Evolutionary conservation across 2,113 vertebrate species (phyloP).

Genomic region (Strigops habroptila): DNA sequence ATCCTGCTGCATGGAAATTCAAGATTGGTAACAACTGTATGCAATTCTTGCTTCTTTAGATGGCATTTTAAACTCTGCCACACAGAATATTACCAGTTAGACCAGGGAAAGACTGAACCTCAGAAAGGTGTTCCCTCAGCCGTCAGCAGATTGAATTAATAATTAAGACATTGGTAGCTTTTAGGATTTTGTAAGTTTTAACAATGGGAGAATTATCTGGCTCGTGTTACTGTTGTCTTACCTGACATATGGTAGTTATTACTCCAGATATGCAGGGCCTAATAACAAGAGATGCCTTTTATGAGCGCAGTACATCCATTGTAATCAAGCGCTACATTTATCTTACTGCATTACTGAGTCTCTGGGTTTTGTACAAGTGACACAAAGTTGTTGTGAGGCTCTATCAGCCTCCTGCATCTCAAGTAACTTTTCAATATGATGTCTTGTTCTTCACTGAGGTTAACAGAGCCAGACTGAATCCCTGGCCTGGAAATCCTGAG

Average conservation of each 20-base stretch:
- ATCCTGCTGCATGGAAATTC: background rate
- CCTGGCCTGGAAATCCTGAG: background rate
- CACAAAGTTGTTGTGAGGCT: background rate
- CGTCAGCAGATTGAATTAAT: background rate
- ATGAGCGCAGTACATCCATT: background rate
- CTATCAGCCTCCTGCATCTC: background rate
- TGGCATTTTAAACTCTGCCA: background rate
- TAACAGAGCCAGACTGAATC: background rate
- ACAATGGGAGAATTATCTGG: background rate
- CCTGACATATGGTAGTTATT: constrained; percentile 1
- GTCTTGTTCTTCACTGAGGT: background rate
- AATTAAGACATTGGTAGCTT: background rate
- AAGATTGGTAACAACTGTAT: background rate
- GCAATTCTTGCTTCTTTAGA: background rate
- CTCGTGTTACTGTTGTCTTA: background rate
- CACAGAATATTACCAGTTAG: background rate
- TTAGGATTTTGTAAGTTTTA: background rate
- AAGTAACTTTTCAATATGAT: background rate
- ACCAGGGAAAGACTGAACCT: background rate
- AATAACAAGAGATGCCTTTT: background rate
- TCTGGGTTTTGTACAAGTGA: constrained; percentile 30
- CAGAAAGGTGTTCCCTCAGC: background rate
- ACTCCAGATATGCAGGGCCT: background rate
- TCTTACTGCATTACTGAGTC: background rate
- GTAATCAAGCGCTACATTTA: background rate